phyloP scores from a whole-genome alignment of 2,113 vertebrate species.

The Passer montanus region DNA sequence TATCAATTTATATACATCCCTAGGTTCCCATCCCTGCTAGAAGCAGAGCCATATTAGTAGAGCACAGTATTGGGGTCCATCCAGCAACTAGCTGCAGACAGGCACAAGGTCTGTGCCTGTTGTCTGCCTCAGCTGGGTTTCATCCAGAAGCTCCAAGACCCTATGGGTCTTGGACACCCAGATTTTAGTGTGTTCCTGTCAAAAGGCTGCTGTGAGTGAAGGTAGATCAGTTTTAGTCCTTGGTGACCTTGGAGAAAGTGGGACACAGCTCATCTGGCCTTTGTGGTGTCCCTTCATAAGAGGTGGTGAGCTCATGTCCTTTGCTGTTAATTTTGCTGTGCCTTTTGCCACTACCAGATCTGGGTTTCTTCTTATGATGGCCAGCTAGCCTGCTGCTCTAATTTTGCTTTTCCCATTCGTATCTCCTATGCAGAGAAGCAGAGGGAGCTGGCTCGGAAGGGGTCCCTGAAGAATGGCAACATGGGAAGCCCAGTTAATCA shows the following conservation, averaged over 20 bases:
- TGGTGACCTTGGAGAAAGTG: background rate
- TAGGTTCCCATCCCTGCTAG: background rate
- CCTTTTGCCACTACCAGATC: background rate
- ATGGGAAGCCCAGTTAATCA: slow-evolving; percentile 96
- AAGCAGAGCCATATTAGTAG: background rate
- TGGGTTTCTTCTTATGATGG: background rate
- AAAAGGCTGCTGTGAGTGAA: background rate
- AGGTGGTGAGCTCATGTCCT: background rate
- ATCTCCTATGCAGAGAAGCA: slow-evolving; percentile 89
- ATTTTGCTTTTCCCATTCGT: slow-evolving; percentile 54
- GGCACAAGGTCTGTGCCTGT: background rate
- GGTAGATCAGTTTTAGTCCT: background rate
- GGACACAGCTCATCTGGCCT: background rate
- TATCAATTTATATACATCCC: background rate
- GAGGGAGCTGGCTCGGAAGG: slow-evolving; percentile 93
- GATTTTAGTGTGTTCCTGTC: background rate
- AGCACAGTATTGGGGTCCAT: background rate
- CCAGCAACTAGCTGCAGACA: background rate
- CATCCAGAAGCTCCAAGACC: background rate
- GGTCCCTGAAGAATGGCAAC: slow-evolving; percentile 92
- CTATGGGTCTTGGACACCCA: background rate
- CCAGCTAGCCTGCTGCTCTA: background rate
- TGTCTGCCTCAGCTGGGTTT: background rate
- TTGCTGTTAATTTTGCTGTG: background rate
- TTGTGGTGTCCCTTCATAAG: background rate